Conservation (phyloP, 1,140 invertebrate species). For the Drosophila quadrilineata region DNA sequence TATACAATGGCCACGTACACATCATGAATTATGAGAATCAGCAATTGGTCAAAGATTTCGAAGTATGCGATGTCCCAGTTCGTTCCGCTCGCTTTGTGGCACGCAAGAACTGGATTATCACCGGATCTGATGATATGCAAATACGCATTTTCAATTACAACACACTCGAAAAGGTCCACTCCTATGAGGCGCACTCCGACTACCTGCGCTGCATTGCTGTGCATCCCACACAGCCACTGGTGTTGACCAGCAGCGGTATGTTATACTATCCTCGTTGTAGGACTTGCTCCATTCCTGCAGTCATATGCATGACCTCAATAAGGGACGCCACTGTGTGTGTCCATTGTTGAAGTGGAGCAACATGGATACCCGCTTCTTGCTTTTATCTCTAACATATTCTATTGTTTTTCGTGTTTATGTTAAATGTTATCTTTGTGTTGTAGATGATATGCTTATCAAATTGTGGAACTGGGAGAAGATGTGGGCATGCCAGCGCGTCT, state of each 20-base stretch:
- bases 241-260: slow-evolving; percentile 95
- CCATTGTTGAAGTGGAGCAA: no score
- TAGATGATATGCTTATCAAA: slow-evolving; percentile 99
- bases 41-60: slow-evolving; percentile 81
- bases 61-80: slow-evolving; percentile 98
- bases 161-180: slow-evolving; percentile 96
- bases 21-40: slow-evolving; percentile 99
- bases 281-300: no score
- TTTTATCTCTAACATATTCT: background rate
- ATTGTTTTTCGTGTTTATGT: background rate
- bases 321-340: no score
- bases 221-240: slow-evolving; percentile 98
- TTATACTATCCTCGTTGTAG: no score
- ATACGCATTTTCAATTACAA: slow-evolving; percentile 99
- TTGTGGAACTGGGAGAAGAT: slow-evolving; percentile 99
- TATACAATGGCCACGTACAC: slow-evolving; percentile 99
- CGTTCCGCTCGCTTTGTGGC: slow-evolving; percentile 97
- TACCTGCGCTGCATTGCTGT: slow-evolving; percentile 98
- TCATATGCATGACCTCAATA: background rate
- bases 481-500: slow-evolving; percentile 98
- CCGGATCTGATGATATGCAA: slow-evolving; percentile 98
- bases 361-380: no score
- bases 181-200: slow-evolving; percentile 99
- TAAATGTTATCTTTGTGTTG: background rate
- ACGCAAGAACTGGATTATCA: slow-evolving; percentile 99